Evolutionary conservation across 2,797 vertebrate genomes (phyloP).

Genomic region (Onychomys leucogaster): DNA sequence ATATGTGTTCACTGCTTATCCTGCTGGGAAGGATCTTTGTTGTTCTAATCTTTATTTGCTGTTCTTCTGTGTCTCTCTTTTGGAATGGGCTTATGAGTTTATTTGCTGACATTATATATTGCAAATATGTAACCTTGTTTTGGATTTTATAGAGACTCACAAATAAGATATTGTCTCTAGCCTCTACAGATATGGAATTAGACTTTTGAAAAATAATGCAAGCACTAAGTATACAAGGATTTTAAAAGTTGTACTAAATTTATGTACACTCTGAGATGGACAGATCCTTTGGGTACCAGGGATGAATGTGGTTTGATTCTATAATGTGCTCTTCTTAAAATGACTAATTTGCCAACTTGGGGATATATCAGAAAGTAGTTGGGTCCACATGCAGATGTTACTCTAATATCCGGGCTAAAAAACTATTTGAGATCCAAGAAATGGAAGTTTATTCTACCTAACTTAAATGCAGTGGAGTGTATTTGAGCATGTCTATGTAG

Average conservation of each 20-base stretch:
- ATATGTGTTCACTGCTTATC: neutral
- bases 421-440: neutral
- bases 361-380: neutral
- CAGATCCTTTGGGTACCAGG: neutral
- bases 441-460: too few species aligned
- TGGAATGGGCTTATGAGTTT: neutral
- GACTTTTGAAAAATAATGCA: neutral
- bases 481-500: neutral
- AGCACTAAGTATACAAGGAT: neutral
- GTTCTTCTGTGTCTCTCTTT: neutral
- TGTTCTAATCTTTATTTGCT: neutral
- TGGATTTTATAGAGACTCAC: neutral
- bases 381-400: neutral
- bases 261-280: neutral
- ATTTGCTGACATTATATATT: neutral
- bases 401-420: neutral
- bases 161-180: neutral
- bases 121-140: neutral
- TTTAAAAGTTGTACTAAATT: neutral
- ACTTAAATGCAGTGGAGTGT: too few species aligned
- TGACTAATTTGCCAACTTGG: neutral
- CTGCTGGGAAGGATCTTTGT: neutral
- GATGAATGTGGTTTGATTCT: neutral
- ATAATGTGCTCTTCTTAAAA: neutral
- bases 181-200: neutral